phyloP scores from a whole-genome alignment of 2,113 vertebrate genomes.

The Fulmarus glacialis region DNA sequence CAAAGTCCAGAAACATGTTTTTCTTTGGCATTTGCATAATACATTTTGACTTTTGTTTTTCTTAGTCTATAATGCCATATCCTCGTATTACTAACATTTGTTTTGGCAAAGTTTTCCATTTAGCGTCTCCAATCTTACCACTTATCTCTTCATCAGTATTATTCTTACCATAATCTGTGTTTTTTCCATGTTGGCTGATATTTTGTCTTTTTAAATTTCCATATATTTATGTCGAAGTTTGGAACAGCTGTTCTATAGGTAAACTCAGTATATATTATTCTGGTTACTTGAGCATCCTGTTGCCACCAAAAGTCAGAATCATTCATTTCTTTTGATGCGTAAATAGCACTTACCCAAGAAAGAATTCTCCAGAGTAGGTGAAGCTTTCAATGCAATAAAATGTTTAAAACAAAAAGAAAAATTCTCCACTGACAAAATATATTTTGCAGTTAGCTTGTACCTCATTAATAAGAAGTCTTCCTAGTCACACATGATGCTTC shows the following conservation, averaged over 20 bases:
- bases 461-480: not conserved
- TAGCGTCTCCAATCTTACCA: not conserved
- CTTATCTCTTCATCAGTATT: not conserved
- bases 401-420: not conserved
- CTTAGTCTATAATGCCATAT: not conserved
- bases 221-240: not conserved
- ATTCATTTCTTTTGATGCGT: not conserved
- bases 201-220: not conserved
- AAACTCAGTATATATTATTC: not conserved
- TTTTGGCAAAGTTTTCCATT: not conserved
- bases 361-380: not conserved
- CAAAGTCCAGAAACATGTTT: not conserved
- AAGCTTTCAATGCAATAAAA: not conserved
- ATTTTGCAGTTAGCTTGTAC: not conserved
- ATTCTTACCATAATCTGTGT: not conserved
- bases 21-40: not conserved
- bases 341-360: not conserved
- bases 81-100: not conserved
- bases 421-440: not conserved
- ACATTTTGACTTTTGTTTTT: not conserved
- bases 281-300: not conserved
- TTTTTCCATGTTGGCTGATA: not conserved
- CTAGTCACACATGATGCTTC: not conserved
- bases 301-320: not conserved
- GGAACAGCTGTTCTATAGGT: not conserved